Evolutionary conservation across 2,888 invertebrate genomes (phyloP).

Genomic region (Melieria crassipennis): DNA sequence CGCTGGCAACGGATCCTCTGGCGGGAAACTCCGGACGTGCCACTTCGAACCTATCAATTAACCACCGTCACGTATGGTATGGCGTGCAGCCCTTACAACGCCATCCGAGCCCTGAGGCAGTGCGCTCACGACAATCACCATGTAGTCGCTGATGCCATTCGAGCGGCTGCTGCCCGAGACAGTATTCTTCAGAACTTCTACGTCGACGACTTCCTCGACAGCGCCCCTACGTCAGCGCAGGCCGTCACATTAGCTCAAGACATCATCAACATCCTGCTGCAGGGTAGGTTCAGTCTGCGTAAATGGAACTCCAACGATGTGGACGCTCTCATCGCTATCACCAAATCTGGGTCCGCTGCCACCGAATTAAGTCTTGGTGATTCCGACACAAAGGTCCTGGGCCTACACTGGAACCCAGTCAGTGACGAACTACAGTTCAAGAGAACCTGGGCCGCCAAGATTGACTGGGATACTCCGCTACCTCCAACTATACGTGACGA

Average conservation of each 20-base stretch:
- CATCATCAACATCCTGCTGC: background rate
- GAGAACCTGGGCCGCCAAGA: too few relatives aligned
- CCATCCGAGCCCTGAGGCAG: constrained; percentile 17
- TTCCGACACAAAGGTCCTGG: too few relatives aligned
- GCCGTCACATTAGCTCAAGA: background rate
- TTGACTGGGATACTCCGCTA: too few relatives aligned
- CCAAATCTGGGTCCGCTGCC: too few relatives aligned
- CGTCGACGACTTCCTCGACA: constrained; percentile 32
- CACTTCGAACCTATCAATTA: constrained; percentile 2
- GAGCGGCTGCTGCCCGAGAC: constrained; percentile 6
- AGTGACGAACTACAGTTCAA: too few relatives aligned
- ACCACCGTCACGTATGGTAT: constrained; percentile 28
- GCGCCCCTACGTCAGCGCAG: background rate
- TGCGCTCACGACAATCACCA: constrained; percentile 15
- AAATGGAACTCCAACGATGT: constrained; percentile 3
- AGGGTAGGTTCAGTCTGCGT: background rate
- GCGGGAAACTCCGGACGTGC: constrained; percentile 15
- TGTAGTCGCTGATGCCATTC: background rate
- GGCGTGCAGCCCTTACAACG: constrained; percentile 28
- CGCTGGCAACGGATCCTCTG: constrained; percentile 25
- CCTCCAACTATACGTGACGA: too few relatives aligned
- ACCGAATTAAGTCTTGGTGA: too few relatives aligned
- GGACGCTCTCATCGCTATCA: too few relatives aligned
- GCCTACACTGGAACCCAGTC: too few relatives aligned
- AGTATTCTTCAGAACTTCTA: constrained; percentile 20